Base-by-base conservation (phyloP, 2,113 vertebrate species). In the Callorhinus ursinus region DNA sequence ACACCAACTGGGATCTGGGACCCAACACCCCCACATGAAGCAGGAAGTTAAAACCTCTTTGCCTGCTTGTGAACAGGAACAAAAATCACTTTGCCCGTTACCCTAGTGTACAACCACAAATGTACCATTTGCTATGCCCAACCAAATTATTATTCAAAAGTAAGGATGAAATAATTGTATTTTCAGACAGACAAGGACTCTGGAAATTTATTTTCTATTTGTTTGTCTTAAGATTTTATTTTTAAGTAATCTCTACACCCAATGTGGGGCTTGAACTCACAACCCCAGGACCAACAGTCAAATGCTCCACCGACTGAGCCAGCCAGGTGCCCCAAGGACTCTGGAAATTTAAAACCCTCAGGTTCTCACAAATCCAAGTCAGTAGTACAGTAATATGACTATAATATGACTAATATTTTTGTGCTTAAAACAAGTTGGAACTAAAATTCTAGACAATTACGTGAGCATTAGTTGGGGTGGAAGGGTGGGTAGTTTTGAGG, bases 111-210 rank as follows among this genome's bases (percentile, higher is more conserved):
- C 22, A 91, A 67, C 26, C 7, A 74, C 72, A 84, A 93, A 65
- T 82, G 22, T 36, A 24, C 39, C 82, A 55, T 83, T 86, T 93
- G 24, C 19, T 51, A 22, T 72, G 42, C 31, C 31, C 8, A 28
- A 15, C 22, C 51, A 76, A 92, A 81, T 81, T 69, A 79, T 65
- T 79, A 74, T 67, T 91, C 33, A 33, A 80, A 63, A 84, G 21
- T 67, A 18, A 91, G 13, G 71, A 46, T 91, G 63, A 93, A 93
- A 46, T 61, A 92, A 69, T 95, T 61, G 49, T 88, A 90, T 81
- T 92, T 91, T 72, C 71, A 88, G 83, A 79, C 4, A 69, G 57
- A 71, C 8, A 74, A 85, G 11, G 53, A 83, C 31, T 88, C 36
- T 82, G 39, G 90, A 79, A 88, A 84, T 90, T 39, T 87, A 72